Evolutionary conservation across 2,113 vertebrate species (phyloP).

Genomic region (Rhabdornis inornatus): DNA sequence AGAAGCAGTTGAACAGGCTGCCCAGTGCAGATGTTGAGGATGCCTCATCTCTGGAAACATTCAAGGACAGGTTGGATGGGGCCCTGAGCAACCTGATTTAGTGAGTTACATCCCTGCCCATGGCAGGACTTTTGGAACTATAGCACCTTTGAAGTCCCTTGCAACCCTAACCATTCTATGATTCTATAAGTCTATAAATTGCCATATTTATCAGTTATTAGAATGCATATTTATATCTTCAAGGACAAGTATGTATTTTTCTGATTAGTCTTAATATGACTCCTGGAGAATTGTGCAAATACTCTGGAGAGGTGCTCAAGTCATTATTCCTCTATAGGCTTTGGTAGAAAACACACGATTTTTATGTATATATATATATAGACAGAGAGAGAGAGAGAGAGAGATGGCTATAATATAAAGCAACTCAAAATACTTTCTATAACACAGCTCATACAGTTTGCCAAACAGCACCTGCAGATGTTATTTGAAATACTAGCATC

Average conservation of each 20-base stretch:
- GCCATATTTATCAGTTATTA: not conserved
- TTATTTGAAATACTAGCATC: not conserved
- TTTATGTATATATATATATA: not conserved
- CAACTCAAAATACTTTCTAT: not conserved
- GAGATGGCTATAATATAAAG: not conserved
- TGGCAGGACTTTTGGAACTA: not conserved
- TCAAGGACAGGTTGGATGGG: not conserved
- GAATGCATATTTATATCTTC: not conserved
- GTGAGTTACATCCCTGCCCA: not conserved
- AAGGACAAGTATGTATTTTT: not conserved
- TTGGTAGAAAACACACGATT: not conserved
- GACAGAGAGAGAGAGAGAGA: no score
- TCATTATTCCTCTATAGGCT: not conserved
- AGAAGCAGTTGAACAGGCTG: not conserved
- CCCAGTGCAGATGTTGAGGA: not conserved
- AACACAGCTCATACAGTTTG: not conserved
- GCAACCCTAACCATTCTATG: not conserved
- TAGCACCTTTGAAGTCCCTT: not conserved
- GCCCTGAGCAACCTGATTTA: not conserved
- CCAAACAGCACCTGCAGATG: not conserved
- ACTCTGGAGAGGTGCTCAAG: not conserved
- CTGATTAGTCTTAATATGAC: not conserved
- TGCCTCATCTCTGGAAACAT: not conserved
- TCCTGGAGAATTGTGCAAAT: not conserved
- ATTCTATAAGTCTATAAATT: not conserved